These are phyloP conservation scores for Philotrypesis tridentata DNA, from an alignment of 1,140 invertebrate species.

Conservation along the genomic window DNA sequence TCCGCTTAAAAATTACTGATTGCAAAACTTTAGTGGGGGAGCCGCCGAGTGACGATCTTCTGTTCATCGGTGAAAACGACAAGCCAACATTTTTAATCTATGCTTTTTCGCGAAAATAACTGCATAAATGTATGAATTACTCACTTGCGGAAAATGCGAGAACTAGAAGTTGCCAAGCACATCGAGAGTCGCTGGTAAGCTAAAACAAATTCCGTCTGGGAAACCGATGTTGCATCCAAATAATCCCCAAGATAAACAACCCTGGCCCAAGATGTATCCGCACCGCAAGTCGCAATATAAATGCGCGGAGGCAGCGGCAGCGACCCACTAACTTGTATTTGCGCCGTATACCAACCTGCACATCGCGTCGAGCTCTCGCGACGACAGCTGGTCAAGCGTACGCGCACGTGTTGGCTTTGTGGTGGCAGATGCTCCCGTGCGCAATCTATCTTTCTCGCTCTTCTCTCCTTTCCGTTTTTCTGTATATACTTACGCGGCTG, in stretches of 20 bases:
- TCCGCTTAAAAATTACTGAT: conserved; percentile 15
- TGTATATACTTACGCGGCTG: too few species aligned
- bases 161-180: too few species aligned
- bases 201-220: too few species aligned
- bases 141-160: too few species aligned
- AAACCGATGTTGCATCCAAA: neutral
- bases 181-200: too few species aligned
- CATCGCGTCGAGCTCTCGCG: neutral
- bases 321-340: conserved; percentile 29
- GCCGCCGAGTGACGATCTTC: neutral
- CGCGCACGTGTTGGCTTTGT: neutral
- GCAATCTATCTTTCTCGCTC: neutral
- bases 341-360: neutral
- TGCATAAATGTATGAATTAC: too few species aligned
- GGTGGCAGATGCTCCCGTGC: conserved; percentile 3
- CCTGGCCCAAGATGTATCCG: neutral
- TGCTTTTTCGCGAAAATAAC: too few species aligned
- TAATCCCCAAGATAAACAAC: neutral
- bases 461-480: neutral
- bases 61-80: neutral
- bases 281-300: neutral
- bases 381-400: conserved; percentile 12
- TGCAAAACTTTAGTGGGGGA: neutral
- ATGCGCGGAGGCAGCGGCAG: neutral
- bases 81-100: too few species aligned